Conservation (phyloP, 2,888 invertebrate genomes). For the Dorcus hopei region DNA sequence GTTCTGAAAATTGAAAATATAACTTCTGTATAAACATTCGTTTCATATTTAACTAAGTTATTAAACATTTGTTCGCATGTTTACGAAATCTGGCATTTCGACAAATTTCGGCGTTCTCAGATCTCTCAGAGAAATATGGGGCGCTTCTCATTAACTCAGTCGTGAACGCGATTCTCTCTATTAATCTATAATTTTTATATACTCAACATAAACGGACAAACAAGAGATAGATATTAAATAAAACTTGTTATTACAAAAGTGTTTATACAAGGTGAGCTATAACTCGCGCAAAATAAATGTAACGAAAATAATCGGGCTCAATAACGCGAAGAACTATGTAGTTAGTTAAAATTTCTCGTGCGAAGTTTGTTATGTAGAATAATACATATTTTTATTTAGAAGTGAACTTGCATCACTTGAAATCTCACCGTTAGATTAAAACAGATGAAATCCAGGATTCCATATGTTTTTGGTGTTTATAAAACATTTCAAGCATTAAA, state of each 20-base stretch:
- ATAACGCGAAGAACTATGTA: neutral
- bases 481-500: conserved; percentile 47
- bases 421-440: neutral
- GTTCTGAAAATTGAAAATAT: too few relatives aligned
- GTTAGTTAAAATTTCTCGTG: neutral
- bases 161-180: too few relatives aligned
- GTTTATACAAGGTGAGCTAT: neutral
- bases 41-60: too few relatives aligned
- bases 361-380: neutral
- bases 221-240: neutral
- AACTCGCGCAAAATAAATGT: neutral
- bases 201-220: too few relatives aligned
- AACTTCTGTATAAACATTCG: too few relatives aligned
- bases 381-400: conserved; percentile 3
- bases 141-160: too few relatives aligned
- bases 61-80: too few relatives aligned
- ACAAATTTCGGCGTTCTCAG: too few relatives aligned
- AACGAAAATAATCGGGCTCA: neutral
- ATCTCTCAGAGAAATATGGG: too few relatives aligned
- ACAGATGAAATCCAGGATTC: conserved; percentile 46
- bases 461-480: conserved; percentile 48
- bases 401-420: neutral
- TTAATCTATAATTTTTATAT: too few relatives aligned
- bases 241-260: neutral
- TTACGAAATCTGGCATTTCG: too few relatives aligned